Base-by-base conservation (phyloP, 2,888 invertebrate genomes). In the Lithophane semibrunnea region DNA sequence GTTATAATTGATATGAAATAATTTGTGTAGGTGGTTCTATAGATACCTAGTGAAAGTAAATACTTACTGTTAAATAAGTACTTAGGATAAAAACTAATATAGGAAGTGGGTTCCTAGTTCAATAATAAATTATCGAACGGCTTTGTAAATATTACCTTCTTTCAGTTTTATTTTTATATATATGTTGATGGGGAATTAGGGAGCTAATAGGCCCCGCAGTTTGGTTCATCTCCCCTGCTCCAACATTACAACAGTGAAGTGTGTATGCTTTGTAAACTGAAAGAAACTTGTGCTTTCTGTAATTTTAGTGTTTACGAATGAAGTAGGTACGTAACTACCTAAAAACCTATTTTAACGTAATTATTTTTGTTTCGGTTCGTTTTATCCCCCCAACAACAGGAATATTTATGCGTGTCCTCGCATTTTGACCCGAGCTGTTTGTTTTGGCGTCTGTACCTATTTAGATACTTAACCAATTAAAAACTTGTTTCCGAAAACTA, bases 401-500 rank as follows among this genome's bases (percentile, higher is more conserved):
- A 73, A 47, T 0, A 21, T 37, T 24, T 18, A 29, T 47, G 16
- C 56, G 21, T 58, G 18, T 24, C 37, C n/a, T 16, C 16, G 29
- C 18, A 49, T 58, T 24, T 72, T 58, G 18, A 47, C 10, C 18
- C 16, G 49, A 66, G 13, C 18, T 2, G 12, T 44, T 60, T 8
- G 8, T 65, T 76, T 77, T 44, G 8, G 7, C 42, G 44, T 54
- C 10, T 56, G 16, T 29, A 29, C 29, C 29, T 29, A 12, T 54
- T 16, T 58, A n/a, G 12, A 18, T 47, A n/a, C 3, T 3, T 54
- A 56, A 24, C 3, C n/a, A 29, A 67, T 60, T 37, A 54, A 37
- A 60, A 61, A 37, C 47, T 69, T 16, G 44, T 54, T 63, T 47
- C 54, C 9, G 24, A 56, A 54, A 79, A 79, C 3, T 37, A 16